phyloP scores from a whole-genome alignment of 2,888 invertebrate species.

The Napeogenes inachia region DNA sequence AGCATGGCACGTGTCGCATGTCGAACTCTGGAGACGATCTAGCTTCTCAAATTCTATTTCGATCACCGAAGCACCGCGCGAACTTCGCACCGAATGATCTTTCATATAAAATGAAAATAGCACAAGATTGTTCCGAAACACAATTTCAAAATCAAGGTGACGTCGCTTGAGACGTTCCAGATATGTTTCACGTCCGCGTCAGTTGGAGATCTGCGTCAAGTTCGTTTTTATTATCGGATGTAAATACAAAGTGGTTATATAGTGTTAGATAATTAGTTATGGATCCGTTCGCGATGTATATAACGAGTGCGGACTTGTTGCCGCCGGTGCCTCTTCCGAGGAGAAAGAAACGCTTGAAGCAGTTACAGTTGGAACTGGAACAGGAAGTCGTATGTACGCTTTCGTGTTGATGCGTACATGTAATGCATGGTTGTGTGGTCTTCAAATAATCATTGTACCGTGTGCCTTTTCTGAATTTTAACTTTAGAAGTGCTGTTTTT shows the following conservation, averaged over 20 bases:
- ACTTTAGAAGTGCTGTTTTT: neutral
- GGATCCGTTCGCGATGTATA: constrained; percentile 72
- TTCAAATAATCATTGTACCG: constrained; percentile 8
- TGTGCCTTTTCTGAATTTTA: constrained; percentile 15
- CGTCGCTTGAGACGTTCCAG: constrained; percentile 66
- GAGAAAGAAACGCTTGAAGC: constrained; percentile 68
- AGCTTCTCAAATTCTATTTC: constrained; percentile 40
- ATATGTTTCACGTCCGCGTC: constrained; percentile 53
- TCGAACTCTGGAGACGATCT: neutral
- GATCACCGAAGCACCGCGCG: constrained; percentile 55
- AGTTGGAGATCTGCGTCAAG: constrained; percentile 49
- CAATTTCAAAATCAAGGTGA: constrained; percentile 77
- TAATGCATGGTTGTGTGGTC: constrained; percentile 8
- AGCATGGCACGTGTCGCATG: neutral
- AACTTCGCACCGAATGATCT: constrained; percentile 68
- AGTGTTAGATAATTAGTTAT: constrained; percentile 38
- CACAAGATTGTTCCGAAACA: constrained; percentile 60
- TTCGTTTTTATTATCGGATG: constrained; percentile 48
- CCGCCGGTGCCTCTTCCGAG: constrained; percentile 67
- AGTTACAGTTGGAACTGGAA: constrained; percentile 59
- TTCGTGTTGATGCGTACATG: neutral
- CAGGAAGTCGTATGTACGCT: constrained; percentile 43
- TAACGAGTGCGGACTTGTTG: constrained; percentile 61
- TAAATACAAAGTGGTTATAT: constrained; percentile 38
- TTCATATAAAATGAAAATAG: constrained; percentile 70